Evolutionary conservation across 2,888 invertebrate genomes (phyloP).

Genomic region (Apoderus coryli): DNA sequence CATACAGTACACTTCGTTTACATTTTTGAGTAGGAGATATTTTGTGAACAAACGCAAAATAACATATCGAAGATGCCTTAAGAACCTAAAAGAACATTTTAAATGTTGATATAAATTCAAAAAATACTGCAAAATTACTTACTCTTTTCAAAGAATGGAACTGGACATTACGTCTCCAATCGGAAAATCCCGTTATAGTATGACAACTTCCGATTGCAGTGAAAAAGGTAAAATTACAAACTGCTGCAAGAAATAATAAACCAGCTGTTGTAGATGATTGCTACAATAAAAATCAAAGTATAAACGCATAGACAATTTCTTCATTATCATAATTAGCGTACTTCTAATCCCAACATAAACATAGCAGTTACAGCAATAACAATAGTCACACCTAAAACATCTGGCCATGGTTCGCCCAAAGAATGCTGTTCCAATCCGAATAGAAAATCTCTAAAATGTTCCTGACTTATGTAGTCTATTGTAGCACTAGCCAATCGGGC

Average conservation of each 20-base stretch:
- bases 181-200: conserved; percentile 30
- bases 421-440: conserved; percentile 44
- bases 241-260: conserved; percentile 26
- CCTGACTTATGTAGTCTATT: conserved; percentile 45
- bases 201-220: conserved; percentile 30
- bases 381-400: conserved; percentile 45
- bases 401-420: conserved; percentile 48
- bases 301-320: conserved; percentile 2
- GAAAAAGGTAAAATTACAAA: conserved; percentile 30
- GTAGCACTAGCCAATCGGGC: conserved; percentile 47
- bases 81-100: conserved; percentile 26
- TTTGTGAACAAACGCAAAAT: conserved; percentile 31
- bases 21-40: conserved; percentile 25
- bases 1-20: conserved; percentile 24
- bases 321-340: conserved; percentile 21
- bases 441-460: conserved; percentile 42
- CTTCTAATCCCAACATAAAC: conserved; percentile 51
- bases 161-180: conserved; percentile 28
- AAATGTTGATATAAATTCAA: conserved; percentile 4
- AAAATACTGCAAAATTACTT: conserved; percentile 15
- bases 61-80: conserved; percentile 30
- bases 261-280: conserved; percentile 30
- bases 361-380: conserved; percentile 44
- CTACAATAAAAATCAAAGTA: conserved; percentile 24
- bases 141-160: conserved; percentile 26